Evolutionary conservation across 37 sponge, comb jelly and placozoan genomes (phyloP).

Genomic region (Halisarca cf. caerulea): DNA sequence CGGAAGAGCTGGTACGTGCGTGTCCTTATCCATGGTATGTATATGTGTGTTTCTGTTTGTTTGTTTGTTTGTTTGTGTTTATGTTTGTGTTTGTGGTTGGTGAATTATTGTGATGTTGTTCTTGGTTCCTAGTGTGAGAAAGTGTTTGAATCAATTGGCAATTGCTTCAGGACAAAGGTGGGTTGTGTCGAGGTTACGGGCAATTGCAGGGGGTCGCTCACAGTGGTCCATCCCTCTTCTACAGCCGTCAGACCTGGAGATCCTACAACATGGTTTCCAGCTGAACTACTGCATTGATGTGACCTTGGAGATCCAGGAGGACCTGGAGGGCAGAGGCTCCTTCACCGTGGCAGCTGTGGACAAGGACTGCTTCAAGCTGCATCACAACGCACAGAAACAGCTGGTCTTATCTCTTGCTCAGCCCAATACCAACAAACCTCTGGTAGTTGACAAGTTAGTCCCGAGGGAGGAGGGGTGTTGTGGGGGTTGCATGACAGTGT

Average conservation of each 20-base stretch:
- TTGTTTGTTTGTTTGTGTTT: not conserved
- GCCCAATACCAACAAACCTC: slow-evolving; percentile 12
- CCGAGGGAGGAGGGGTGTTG: too few species aligned
- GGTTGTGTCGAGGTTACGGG: too few species aligned
- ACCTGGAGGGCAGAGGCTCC: slow-evolving; percentile 67
- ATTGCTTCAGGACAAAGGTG: slow-evolving; percentile 25
- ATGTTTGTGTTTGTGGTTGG: too few species aligned
- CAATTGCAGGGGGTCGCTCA: too few species aligned
- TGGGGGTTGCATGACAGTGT: too few species aligned
- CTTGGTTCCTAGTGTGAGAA: slow-evolving; percentile 55
- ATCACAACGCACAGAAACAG: slow-evolving; percentile 56
- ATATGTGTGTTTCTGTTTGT: slow-evolving; percentile 3
- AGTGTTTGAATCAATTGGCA: slow-evolving; percentile 70
- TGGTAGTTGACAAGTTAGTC: slow-evolving; percentile 24
- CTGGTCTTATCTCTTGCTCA: slow-evolving; percentile 58
- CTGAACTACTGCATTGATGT: slow-evolving; percentile 63
- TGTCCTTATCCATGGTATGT: not conserved
- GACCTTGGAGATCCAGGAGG: slow-evolving; percentile 75
- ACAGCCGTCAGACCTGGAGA: slow-evolving; percentile 36
- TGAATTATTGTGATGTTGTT: not conserved
- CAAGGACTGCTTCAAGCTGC: slow-evolving; percentile 84
- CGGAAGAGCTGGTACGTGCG: slow-evolving; percentile 46
- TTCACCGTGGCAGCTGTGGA: slow-evolving; percentile 53
- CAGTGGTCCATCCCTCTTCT: too few species aligned
- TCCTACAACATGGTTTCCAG: slow-evolving; percentile 13